Conservation (phyloP, 2,113 vertebrate species). For the Corydoras maculifer region DNA sequence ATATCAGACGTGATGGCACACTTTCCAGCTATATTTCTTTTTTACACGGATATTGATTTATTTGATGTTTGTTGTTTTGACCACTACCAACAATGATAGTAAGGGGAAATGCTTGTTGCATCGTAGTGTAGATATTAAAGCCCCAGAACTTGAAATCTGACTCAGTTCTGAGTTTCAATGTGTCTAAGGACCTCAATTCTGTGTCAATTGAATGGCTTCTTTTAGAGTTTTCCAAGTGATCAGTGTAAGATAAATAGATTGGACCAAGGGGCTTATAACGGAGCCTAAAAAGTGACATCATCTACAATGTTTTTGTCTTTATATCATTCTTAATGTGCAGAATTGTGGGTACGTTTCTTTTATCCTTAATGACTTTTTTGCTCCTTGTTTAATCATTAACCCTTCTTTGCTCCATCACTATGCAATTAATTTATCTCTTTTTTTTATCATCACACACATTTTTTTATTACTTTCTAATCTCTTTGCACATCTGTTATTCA, state of each 20-base stretch:
- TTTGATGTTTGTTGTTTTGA: no score
- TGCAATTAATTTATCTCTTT: conserved; percentile 42
- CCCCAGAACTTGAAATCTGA: no score
- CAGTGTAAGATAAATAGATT: conserved; percentile 26
- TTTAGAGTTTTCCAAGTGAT: not conserved
- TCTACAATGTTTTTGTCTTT: conserved; percentile 26
- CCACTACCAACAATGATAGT: no score
- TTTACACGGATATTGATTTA: no score
- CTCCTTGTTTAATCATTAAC: conserved; percentile 39
- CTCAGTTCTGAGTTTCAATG: no score
- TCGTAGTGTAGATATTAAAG: no score
- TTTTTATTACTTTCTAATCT: conserved; percentile 20
- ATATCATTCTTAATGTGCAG: conserved; percentile 31
- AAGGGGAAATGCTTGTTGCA: no score
- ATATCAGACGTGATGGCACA: no score
- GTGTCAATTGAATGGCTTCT: no score
- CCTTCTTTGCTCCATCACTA: conserved; percentile 52
- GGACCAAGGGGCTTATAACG: conserved; percentile 18
- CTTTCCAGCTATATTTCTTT: no score
- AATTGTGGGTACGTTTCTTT: conserved; percentile 23
- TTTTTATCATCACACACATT: conserved; percentile 37
- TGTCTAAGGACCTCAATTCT: no score
- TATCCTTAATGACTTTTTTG: not conserved
- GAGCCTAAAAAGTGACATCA: conserved; percentile 31
- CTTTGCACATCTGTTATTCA: conserved; percentile 10